Conservation (phyloP, 2,113 vertebrate species). For the pig (Sus scrofa) region T2T-Sscrofa CM000812.6:240918001-240918500, state of each 20-base stretch:
- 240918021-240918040: background rate
- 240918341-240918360: background rate
- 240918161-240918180: background rate
- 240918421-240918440: background rate
- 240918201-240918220: background rate
- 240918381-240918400: background rate
- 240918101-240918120: background rate
- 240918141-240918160: background rate
- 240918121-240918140: background rate
- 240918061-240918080: background rate
- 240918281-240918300: background rate
- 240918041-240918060: background rate
- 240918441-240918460: conserved; percentile 71
- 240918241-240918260: background rate
- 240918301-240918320: background rate
- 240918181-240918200: background rate
- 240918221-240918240: background rate
- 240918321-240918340: background rate
- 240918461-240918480: conserved; percentile 65
- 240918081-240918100: background rate
- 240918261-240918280: background rate
- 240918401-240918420: background rate
- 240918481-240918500: background rate
- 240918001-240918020: background rate
- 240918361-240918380: background rate